These are phyloP conservation scores for Paracyprichromis sp. DNA, from an alignment of 2,113 vertebrate genomes.

Conservation along the genomic window DNA sequence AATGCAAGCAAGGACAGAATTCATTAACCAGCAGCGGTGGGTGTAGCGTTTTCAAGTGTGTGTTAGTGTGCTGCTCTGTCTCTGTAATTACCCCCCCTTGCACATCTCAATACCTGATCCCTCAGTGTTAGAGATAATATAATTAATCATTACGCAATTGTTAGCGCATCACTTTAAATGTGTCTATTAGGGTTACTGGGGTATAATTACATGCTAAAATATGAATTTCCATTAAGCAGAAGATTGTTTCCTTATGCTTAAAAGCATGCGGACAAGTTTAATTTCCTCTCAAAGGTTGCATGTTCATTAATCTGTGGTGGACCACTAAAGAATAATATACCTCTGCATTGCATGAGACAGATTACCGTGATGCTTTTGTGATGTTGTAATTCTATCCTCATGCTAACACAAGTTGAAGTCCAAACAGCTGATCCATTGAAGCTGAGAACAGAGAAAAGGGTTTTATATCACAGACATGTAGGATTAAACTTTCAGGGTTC, in stretches of 20 bases:
- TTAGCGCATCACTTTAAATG: conserved; percentile 31
- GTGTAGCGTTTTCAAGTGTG: background rate
- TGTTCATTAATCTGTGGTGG: background rate
- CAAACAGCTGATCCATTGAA: background rate
- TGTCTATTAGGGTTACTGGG: background rate
- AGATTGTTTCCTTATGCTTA: background rate
- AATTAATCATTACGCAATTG: conserved; percentile 27
- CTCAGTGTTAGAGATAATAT: background rate
- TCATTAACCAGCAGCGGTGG: background rate
- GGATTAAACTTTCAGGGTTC: background rate
- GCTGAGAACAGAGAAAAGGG: background rate
- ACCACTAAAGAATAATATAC: background rate
- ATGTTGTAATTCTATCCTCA: background rate
- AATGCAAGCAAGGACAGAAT: background rate
- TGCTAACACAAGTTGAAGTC: background rate
- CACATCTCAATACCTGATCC: conserved; percentile 21
- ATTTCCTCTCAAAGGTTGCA: background rate
- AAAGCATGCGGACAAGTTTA: background rate
- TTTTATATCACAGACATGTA: background rate
- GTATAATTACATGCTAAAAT: conserved; percentile 38
- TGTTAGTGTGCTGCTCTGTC: background rate
- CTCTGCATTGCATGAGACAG: background rate
- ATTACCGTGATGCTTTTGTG: background rate
- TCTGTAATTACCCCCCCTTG: background rate
- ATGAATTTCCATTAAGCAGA: conserved; percentile 19